Evolutionary conservation across 2,888 invertebrate species (phyloP), one percentile per base, ranked within the genome.

Genomic region (Polydrusus pterygomalis): DNA sequence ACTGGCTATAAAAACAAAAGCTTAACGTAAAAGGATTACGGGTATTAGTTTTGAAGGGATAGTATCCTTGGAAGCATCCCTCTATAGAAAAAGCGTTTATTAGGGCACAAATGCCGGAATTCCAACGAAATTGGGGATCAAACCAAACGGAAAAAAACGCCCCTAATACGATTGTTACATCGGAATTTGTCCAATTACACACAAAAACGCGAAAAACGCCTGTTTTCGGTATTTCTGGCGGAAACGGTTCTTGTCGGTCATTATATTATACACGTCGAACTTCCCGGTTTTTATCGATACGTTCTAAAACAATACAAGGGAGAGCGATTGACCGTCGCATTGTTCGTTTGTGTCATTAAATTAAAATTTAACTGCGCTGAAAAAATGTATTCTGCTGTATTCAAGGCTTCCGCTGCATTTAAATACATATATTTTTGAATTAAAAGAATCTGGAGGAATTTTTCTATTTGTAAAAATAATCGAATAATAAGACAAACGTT

Each of bases 181-280:
- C 73, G 77, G 77, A 77, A 77, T 77, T 77, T 77, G 73, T 77
- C 77, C 77, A 77, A 77, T 77, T 77, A 73, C 73, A 73, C 68
- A 69, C 69, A 73, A 77, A 77, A 77, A 76, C 73, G 73, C 76
- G 60, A 69, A 43, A 75, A 49, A 71, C 54, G 54, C 63, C 67
- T 67, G 56, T 68, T 67, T 58, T 71, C 71, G 67, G 54, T 43
- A 49, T 68, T 76, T 62, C 51, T 11, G 40, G 43, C 8, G 70
- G 58, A 77, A 70, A 49, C 38, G 49, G 45, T 65, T 77, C 73
- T 51, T 56, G 70, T 71, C 68, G 60, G 49, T 68, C 68, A 62
- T 75, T 75, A 71, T 70, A 71, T 71, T 65, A 65, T 34, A 63
- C 49, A 63, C 47, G 47, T n/a, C 25, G 25, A 25, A 38, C 9